phyloP scores from a whole-genome alignment of 2,888 invertebrate species.

The Caenorhabditis japonica region DNA sequence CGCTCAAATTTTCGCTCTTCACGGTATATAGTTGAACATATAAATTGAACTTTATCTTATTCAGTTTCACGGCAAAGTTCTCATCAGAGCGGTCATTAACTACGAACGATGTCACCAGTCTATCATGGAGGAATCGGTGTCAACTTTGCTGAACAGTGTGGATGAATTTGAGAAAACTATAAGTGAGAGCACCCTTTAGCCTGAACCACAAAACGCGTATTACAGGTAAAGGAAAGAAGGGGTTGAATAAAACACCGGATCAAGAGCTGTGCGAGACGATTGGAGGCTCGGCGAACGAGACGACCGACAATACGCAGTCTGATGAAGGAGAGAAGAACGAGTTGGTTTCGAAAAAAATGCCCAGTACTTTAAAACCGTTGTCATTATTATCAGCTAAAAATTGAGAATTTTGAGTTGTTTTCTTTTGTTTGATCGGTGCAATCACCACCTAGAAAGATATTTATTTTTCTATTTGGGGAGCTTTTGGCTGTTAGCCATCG shows the following conservation, averaged over 20 bases:
- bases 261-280: constrained; percentile 19
- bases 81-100: constrained; percentile 45
- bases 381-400: too few species aligned
- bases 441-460: too few species aligned
- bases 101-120: constrained; percentile 46
- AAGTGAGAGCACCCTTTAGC: constrained; percentile 23
- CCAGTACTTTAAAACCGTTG: too few species aligned
- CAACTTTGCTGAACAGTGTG: constrained; percentile 45
- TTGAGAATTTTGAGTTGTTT: too few species aligned
- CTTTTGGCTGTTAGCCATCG: too few species aligned
- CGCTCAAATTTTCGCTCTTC: constrained; percentile 40
- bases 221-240: constrained; percentile 35
- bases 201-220: too few species aligned
- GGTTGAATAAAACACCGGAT: constrained; percentile 14
- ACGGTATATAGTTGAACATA: constrained; percentile 4
- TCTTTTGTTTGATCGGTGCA: too few species aligned
- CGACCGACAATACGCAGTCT: constrained; percentile 46
- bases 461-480: too few species aligned
- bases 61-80: constrained; percentile 32
- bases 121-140: constrained; percentile 52
- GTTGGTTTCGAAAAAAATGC: too few species aligned
- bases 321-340: constrained; percentile 9
- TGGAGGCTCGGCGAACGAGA: constrained; percentile 49
- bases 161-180: constrained; percentile 51
- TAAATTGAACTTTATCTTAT: neutral